Evolutionary conservation across 2,888 invertebrate species (phyloP), one percentile per base, ranked within the genome.

Genomic region (Monopis laevigella): DNA sequence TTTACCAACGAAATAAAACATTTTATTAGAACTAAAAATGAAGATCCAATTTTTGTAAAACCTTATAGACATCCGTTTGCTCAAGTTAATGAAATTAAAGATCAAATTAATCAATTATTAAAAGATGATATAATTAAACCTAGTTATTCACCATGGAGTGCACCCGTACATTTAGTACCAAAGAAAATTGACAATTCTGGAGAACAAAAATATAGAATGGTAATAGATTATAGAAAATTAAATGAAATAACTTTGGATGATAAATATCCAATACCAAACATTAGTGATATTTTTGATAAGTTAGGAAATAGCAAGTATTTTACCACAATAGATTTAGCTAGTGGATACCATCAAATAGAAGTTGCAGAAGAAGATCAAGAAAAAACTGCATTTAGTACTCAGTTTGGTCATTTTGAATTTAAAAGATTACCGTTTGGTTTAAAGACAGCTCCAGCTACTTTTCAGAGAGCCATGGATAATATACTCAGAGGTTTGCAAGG

Each of bases 401-500:
- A 51, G 19, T 38, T 44, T 6, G 65, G 59, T 16, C 64, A 63
- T 43, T 63, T 51, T 36, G 55, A 66, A 45, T 68, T 52, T 39
- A 47, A 43, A 5, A 41, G 61, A 13, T 57, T 65, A 54, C 59
- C 61, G 0, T 59, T 65, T 46, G 65, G 65, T 2, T 45, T 67
- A 13, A 56, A 56, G 48, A 60, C 57, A 41, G 65, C 67, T 1
- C 68, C 70, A 1, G 56, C 58, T 1, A 64, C 65, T 0, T 66
- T 70, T 40, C 65, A 66, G 48, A 39, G 63, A 3, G 43, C 60
- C 0, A 67, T 67, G 64, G 56, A 65, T 29, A 54, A 48, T 40
- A 53, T 68, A 0, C 42, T 69, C 6, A 34, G 51, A 16, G 62
- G 61, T 3, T 30, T 65, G 11, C 54, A 54, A 47, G 56, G 56